phyloP scores from a whole-genome alignment of 2,888 invertebrate species.

The Drosophila seclusa region DNA sequence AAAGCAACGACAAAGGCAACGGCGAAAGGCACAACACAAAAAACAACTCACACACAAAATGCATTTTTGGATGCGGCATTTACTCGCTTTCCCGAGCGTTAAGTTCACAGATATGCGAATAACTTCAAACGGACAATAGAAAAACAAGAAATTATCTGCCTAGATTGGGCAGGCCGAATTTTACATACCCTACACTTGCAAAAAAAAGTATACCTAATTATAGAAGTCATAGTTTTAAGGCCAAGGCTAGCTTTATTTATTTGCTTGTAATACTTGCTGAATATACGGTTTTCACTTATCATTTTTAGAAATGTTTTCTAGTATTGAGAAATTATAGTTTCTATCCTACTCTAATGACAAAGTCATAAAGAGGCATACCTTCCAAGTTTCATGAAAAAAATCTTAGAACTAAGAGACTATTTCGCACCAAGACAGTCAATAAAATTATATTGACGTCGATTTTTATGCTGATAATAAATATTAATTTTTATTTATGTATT shows the following conservation, averaged over 20 bases:
- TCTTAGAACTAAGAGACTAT: not conserved
- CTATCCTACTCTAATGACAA: not conserved
- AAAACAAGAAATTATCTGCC: not conserved
- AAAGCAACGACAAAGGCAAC: constrained; percentile 22
- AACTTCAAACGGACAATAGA: constrained; percentile 14
- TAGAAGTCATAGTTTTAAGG: not conserved
- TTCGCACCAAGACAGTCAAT: not conserved
- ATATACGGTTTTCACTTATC: not conserved
- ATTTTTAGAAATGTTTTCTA: not conserved
- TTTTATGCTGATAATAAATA: not conserved
- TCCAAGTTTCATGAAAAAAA: not conserved
- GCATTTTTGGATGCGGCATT: constrained; percentile 52
- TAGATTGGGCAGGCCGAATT: not conserved
- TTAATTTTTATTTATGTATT: not conserved
- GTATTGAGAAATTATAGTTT: not conserved
- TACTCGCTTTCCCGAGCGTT: constrained; percentile 68
- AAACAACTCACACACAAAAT: constrained; percentile 13
- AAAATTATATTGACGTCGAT: not conserved
- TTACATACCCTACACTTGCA: not conserved
- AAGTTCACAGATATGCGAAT: constrained; percentile 47
- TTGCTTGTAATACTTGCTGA: not conserved
- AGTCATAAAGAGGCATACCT: not conserved
- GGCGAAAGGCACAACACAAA: constrained; percentile 29
- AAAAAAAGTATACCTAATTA: not conserved
- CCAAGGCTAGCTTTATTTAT: not conserved